Evolutionary conservation across 1,140 invertebrate species (phyloP).

Genomic region (Cepaea nemoralis): DNA sequence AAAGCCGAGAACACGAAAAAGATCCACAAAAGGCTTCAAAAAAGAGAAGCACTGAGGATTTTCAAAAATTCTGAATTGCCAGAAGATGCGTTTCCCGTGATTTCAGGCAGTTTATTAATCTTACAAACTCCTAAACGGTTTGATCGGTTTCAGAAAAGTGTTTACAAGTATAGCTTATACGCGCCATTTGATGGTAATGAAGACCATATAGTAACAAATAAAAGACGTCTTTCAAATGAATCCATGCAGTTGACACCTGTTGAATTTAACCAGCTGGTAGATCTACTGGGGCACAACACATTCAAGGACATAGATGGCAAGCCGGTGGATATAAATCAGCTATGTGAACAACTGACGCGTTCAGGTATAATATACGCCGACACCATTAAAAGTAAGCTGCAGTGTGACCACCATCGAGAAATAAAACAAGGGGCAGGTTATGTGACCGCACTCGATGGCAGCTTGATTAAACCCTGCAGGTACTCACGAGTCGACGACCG

Average conservation of each 20-base stretch:
- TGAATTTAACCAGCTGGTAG: neutral
- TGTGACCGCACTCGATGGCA: neutral
- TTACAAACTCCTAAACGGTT: neutral
- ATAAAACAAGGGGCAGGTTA: neutral
- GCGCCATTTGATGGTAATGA: neutral
- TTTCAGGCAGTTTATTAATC: neutral
- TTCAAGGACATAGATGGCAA: neutral
- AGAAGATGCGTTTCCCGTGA: neutral
- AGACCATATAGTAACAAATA: neutral
- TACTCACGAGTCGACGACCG: neutral
- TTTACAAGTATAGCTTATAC: neutral
- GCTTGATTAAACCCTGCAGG: neutral
- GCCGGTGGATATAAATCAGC: neutral
- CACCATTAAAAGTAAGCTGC: neutral
- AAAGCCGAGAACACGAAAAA: neutral
- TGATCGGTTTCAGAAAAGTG: neutral
- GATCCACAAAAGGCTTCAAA: neutral
- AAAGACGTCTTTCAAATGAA: neutral
- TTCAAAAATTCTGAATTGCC: neutral
- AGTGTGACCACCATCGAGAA: neutral
- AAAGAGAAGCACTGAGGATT: neutral
- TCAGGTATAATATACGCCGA: neutral
- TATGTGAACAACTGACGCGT: neutral
- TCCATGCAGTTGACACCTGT: neutral
- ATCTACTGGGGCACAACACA: neutral